Evolutionary conservation across 2,113 vertebrate species (phyloP), one percentile per base, ranked within the genome.

Genomic region (Sapajus apella): DNA sequence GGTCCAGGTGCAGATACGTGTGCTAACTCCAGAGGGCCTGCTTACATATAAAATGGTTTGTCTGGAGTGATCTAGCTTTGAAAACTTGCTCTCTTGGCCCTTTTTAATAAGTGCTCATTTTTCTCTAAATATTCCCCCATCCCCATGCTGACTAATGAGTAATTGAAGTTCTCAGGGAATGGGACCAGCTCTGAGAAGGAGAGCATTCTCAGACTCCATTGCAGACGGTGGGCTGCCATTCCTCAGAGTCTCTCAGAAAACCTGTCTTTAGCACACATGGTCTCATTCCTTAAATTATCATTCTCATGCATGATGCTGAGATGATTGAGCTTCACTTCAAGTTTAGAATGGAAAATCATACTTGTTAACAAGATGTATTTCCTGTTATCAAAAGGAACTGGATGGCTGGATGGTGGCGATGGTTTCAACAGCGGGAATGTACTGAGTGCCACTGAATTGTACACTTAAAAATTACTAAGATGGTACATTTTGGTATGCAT

Each of bases 1-100:
- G 96, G 96, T 97, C 97, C 98, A 98, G 98, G 97, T 98, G 98
- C 98, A 96, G 90, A 96, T 95, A 89, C 97, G 97, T 95, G 92
- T 75, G 93, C 97, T 94, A 96, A 96, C 85, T 98, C 98, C 98
- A 97, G 94, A 96, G 97, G 98, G 97, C 92, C 98, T 98, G 92
- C 97, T 98, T 98, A 76, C 83, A 97, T 89, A 91, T 83, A 82
- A 97, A 94, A 96, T 66, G 68, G 91, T 82, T 97, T 97, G 73
- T 0, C 97, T 96, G 83, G 93, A 80, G 66, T 58, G 50, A 87
- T 93, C 52, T 94, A 98, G 94, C 96, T 98, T 73, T 98, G 98
- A 98, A 98, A 98, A 98, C 97, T 81, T 96, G 82, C 95, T 98
- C 79, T 98, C 93, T 85, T 97, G 92, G 94, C 86, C 97, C 97